phyloP scores from a whole-genome alignment of 1,140 invertebrate genomes.

The Gyrodactylus bullatarudis region DNA sequence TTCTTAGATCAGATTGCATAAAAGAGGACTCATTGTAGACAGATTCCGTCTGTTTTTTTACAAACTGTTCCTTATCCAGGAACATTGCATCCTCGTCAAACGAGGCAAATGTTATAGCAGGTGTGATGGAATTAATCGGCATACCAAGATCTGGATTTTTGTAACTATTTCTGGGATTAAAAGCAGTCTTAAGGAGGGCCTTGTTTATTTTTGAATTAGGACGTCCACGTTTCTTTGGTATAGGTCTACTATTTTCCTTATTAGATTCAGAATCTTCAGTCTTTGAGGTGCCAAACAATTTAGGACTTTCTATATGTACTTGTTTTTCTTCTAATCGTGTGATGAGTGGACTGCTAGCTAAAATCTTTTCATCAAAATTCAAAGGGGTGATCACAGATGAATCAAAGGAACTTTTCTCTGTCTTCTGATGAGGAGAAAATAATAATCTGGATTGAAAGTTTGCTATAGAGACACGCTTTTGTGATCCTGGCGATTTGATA shows the following conservation, averaged over 20 bases:
- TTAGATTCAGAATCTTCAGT: background rate
- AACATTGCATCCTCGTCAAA: background rate
- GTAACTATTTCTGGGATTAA: background rate
- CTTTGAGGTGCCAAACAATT: background rate
- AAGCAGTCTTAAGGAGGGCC: background rate
- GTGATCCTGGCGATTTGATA: background rate
- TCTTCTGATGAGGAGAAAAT: background rate
- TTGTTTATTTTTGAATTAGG: background rate
- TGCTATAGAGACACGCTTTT: background rate
- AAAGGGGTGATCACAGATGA: background rate
- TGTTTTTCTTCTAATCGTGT: background rate
- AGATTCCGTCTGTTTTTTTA: background rate
- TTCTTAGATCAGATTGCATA: background rate
- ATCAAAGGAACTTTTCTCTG: background rate
- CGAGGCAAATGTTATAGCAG: background rate
- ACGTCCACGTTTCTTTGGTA: background rate
- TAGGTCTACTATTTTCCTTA: background rate
- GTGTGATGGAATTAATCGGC: too few relatives aligned
- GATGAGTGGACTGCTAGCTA: background rate
- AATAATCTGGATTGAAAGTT: background rate
- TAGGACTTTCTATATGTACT: background rate
- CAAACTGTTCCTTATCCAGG: background rate
- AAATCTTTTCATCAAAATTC: background rate
- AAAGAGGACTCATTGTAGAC: too few relatives aligned
- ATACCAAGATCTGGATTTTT: background rate